Percentiles rank a stretch among this genome's conserved stretches.
Evolutionary conservation across 1,140 invertebrate species (phyloP).

Genomic region (Caenorhabditis remanei): DNA sequence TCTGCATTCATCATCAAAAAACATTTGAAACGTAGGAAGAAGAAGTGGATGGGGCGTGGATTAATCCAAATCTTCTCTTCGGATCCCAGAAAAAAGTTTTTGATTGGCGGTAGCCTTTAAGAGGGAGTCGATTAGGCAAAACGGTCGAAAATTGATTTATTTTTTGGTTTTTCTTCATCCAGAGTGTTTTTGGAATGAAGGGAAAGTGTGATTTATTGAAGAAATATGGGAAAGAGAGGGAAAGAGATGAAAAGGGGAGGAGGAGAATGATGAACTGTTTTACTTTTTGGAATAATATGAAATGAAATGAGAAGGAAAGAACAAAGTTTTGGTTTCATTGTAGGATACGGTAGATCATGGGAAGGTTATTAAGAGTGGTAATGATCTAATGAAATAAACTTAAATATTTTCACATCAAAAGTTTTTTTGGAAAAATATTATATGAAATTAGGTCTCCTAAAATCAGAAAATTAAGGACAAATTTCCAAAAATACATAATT

Average conservation of each 20-base stretch:
- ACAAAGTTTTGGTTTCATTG: too few relatives aligned
- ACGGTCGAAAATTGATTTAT: slow-evolving; percentile 40
- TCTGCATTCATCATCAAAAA: slow-evolving; percentile 1
- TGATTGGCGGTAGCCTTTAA: not conserved
- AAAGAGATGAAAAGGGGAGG: not conserved
- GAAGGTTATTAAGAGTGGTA: too few relatives aligned
- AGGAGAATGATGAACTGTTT: slow-evolving; percentile 18
- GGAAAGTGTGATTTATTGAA: slow-evolving; percentile 46
- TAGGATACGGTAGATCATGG: not conserved
- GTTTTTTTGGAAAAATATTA: too few relatives aligned
- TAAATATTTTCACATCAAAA: too few relatives aligned
- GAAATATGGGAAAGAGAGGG: slow-evolving; percentile 32
- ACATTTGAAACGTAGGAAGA: not conserved
- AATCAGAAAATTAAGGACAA: too few relatives aligned
- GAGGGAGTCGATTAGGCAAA: slow-evolving; percentile 36
- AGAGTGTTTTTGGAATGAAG: too few relatives aligned
- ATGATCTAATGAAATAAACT: too few relatives aligned
- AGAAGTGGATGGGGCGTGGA: slow-evolving; percentile 1
- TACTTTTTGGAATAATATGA: slow-evolving; percentile 8
- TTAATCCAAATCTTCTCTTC: not conserved
- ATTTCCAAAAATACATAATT: too few relatives aligned
- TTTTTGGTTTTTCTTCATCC: not conserved
- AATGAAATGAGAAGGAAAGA: too few relatives aligned
- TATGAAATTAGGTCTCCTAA: too few relatives aligned
- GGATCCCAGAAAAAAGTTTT: slow-evolving; percentile 9